Conservation (phyloP, 2,797 vertebrate species). For the Acipenser transmontanus region DNA sequence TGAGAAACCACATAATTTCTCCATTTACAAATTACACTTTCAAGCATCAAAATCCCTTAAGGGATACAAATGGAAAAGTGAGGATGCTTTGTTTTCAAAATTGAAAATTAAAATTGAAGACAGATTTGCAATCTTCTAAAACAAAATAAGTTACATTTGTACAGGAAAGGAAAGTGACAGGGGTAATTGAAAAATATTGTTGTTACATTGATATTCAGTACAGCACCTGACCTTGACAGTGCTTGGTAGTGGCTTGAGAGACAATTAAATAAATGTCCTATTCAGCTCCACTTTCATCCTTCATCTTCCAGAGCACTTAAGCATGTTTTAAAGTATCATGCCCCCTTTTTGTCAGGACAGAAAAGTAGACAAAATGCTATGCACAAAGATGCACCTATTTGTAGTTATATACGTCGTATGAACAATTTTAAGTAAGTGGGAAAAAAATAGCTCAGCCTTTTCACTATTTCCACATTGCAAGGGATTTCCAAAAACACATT, state of each 20-base stretch:
- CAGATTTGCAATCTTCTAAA: too few species aligned
- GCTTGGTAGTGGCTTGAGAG: slow-evolving; percentile 1
- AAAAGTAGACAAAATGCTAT: background rate
- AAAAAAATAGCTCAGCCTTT: too few species aligned
- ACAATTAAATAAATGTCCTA: slow-evolving; percentile 9
- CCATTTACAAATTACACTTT: too few species aligned
- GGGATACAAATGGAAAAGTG: too few species aligned
- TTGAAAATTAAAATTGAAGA: too few species aligned
- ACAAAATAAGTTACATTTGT: background rate
- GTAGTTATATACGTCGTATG: background rate
- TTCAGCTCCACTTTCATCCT: slow-evolving; percentile 6
- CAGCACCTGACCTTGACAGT: background rate
- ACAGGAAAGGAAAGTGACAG: background rate
- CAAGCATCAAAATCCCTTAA: too few species aligned
- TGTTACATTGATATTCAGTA: background rate
- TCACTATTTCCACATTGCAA: too few species aligned
- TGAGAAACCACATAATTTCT: too few species aligned
- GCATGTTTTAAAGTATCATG: background rate
- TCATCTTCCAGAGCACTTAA: slow-evolving; percentile 5
- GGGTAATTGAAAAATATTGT: background rate
- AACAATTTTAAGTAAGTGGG: too few species aligned
- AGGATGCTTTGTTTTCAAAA: too few species aligned
- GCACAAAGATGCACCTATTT: background rate
- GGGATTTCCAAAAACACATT: too few species aligned
- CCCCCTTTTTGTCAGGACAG: background rate